These are phyloP conservation scores for Heliothis peltigera DNA, from an alignment of 2,888 invertebrate species.

Conservation along the genomic window DNA sequence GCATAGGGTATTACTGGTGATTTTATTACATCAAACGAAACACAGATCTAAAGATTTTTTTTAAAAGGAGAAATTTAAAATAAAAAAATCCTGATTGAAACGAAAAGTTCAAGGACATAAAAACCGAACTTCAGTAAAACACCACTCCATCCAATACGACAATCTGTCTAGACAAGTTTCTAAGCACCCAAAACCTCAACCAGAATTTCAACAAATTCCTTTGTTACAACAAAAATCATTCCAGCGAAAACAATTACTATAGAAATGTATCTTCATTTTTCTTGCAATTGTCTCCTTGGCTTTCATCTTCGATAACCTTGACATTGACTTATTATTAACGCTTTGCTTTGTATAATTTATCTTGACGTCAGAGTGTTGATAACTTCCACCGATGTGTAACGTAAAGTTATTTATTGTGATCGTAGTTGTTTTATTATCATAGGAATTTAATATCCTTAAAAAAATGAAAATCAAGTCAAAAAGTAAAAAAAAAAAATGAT, in stretches of 20 bases:
- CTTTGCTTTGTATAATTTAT: conserved; percentile 59
- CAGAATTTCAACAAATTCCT: conserved; percentile 42
- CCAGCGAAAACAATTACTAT: conserved; percentile 56
- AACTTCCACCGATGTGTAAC: conserved; percentile 50
- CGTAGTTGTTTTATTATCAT: background rate
- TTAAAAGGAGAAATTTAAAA: too few species aligned
- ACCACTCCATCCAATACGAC: background rate
- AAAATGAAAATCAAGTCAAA: too few species aligned
- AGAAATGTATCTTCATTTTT: conserved; percentile 55
- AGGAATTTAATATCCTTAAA: too few species aligned
- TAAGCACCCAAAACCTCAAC: conserved; percentile 18
- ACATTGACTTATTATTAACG: conserved; percentile 55
- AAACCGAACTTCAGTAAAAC: conserved; percentile 6
- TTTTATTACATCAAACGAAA: too few species aligned
- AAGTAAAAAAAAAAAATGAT: too few species aligned
- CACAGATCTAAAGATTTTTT: too few species aligned
- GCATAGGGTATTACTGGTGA: too few species aligned
- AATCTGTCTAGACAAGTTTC: conserved; percentile 30
- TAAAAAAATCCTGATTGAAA: too few species aligned
- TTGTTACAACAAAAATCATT: conserved; percentile 50
- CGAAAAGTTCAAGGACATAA: background rate
- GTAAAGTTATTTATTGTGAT: conserved; percentile 53
- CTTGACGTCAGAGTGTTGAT: conserved; percentile 53
- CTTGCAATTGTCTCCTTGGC: conserved; percentile 52
- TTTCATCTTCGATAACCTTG: conserved; percentile 53